A percentile compares a stretch with the other conserved stretches of the same genome.
Evolutionary conservation across 2,888 invertebrate species (phyloP).

Genomic region (Ypsolopha sequella): DNA sequence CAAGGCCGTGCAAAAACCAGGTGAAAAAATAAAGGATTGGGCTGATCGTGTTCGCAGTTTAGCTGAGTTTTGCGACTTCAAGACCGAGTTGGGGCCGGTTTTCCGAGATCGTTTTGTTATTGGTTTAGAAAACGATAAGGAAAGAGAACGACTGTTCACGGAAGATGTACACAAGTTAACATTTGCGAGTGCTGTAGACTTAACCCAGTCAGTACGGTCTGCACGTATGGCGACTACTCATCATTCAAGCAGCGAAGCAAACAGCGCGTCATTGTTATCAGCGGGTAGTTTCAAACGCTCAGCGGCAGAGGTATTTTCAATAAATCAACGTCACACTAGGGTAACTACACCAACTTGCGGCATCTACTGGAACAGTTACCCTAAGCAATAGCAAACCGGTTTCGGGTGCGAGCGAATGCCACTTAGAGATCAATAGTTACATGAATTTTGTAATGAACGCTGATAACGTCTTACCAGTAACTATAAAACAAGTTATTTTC

Average conservation of each 20-base stretch:
- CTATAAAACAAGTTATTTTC: neutral
- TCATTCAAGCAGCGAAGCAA: no score
- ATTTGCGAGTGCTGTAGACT: constrained; percentile 10
- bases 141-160: constrained; percentile 11
- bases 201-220: constrained; percentile 10
- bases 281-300: no score
- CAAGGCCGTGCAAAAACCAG: constrained; percentile 12
- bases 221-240: constrained; percentile 8
- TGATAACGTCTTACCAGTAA: neutral
- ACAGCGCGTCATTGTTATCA: no score
- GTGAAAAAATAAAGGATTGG: constrained; percentile 13
- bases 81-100: constrained; percentile 6
- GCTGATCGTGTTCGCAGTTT: constrained; percentile 11
- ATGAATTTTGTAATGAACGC: neutral
- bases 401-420: no score
- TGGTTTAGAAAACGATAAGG: constrained; percentile 11
- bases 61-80: constrained; percentile 8
- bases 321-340: no score
- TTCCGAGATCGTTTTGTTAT: constrained; percentile 13
- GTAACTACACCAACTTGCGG: no score
- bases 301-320: no score
- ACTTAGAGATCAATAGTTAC: neutral
- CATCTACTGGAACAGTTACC: no score
- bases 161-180: constrained; percentile 8
- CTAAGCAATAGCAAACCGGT: neutral